A percentile compares a stretch with the other conserved stretches of the same genome.
These are phyloP conservation scores for Euphydryas editha DNA, from an alignment of 2,888 invertebrate genomes.

Conservation along the genomic window DNA sequence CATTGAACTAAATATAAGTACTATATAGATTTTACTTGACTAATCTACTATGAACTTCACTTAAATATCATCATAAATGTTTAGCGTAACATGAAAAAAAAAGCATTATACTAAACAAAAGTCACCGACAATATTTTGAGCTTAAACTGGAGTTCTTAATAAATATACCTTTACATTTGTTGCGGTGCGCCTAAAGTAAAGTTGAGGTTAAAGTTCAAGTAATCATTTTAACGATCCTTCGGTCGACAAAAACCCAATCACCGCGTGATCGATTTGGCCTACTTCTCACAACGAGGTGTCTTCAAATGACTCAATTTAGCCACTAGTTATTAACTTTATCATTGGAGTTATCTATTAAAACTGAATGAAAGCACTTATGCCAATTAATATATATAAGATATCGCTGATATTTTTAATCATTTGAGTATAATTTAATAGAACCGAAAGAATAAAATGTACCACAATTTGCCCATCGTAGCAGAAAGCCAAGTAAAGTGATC, in stretches of 20 bases:
- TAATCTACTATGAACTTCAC: not conserved
- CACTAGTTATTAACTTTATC: conserved; percentile 17
- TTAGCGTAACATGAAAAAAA: too few relatives aligned
- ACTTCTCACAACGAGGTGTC: conserved; percentile 51
- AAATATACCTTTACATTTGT: not conserved
- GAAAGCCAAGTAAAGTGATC: too few relatives aligned
- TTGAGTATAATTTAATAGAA: too few relatives aligned
- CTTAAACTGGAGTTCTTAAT: not conserved
- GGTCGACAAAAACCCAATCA: conserved; percentile 42
- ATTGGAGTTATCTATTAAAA: not conserved
- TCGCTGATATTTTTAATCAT: not conserved
- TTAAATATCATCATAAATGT: not conserved
- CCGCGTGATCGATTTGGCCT: conserved; percentile 64
- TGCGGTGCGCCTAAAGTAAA: not conserved
- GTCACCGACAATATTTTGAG: not conserved
- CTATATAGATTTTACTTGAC: not conserved
- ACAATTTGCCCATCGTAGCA: too few relatives aligned
- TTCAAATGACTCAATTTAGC: conserved; percentile 41
- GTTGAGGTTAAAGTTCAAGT: conserved; percentile 36
- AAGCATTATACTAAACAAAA: too few relatives aligned
- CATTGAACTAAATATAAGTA: not conserved
- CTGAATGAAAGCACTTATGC: not conserved
- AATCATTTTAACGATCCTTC: conserved; percentile 34
- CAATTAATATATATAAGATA: not conserved
- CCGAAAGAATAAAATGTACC: too few relatives aligned